A percentile compares a stretch with the other conserved stretches of the same genome.
Evolutionary conservation across 2,888 invertebrate genomes (phyloP).

Genomic region (Drosophila nr. medialis): DNA sequence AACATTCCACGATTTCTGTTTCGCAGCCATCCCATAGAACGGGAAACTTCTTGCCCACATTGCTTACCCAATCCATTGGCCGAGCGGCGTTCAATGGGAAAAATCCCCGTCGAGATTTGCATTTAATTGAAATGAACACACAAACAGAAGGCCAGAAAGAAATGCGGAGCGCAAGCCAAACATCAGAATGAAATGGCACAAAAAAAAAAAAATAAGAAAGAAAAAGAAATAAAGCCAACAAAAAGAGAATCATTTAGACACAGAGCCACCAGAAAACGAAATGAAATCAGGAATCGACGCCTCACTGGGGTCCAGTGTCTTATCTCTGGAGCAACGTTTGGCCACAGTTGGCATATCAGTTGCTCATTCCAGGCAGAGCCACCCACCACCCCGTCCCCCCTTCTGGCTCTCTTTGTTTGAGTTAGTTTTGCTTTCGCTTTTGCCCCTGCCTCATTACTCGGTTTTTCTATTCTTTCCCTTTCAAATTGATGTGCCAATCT

Average conservation of each 20-base stretch:
- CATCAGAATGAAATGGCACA: slow-evolving; percentile 35
- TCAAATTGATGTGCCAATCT: slow-evolving; percentile 35
- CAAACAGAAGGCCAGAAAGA: slow-evolving; percentile 36
- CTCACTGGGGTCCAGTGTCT: slow-evolving; percentile 24
- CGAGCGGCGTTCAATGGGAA: slow-evolving; percentile 52
- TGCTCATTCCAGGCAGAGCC: slow-evolving; percentile 12
- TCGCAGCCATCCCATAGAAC: slow-evolving; percentile 29
- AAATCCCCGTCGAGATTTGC: slow-evolving; percentile 69
- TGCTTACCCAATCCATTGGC: slow-evolving; percentile 15
- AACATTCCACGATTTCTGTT: slow-evolving; percentile 72
- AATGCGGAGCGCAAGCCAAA: slow-evolving; percentile 50
- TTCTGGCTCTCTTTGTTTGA: slow-evolving; percentile 47
- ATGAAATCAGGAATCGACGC: slow-evolving; percentile 71
- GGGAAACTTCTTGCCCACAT: slow-evolving; percentile 30
- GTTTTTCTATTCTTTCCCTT: slow-evolving; percentile 32
- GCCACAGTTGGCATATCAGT: slow-evolving; percentile 56
- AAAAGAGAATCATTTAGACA: slow-evolving; percentile 54
- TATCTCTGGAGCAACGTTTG: slow-evolving; percentile 43
- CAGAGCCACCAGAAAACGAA: slow-evolving; percentile 38
- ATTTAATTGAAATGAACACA: slow-evolving; percentile 76
- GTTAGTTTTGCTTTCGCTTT: slow-evolving; percentile 38
- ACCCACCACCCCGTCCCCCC: slow-evolving; percentile 1
- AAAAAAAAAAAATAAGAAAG: background rate
- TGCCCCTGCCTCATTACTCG: slow-evolving; percentile 12
- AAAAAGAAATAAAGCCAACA: background rate